Evolutionary conservation across 2,797 vertebrate genomes (phyloP), one percentile per base, ranked within the genome.

Genomic region (Arnoldichthys spilopterus): DNA sequence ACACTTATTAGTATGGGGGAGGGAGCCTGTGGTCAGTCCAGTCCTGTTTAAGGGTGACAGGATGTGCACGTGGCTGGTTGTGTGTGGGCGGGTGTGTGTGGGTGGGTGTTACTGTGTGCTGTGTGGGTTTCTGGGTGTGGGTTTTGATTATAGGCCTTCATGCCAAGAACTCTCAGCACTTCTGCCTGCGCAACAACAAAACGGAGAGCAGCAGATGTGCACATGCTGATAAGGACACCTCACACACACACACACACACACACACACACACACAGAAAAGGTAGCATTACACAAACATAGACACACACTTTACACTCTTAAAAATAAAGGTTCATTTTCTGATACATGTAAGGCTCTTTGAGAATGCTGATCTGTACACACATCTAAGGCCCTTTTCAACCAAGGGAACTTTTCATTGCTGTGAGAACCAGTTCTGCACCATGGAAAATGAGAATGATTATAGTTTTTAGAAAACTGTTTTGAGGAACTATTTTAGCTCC

Each of bases 71-170:
- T 83, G 83, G 66, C 82, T 22, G 80, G 71, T 78, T 74, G 75
- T 47, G 85, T 62, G 59, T 26, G 79, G 49, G 72, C 37, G 75
- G 20, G 37, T 45, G 79, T 85, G 87, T 84, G 88, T 86, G 88
- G 74, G 87, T 83, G 87, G 85, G 87, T 84, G 86, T 87, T 83
- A 82, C 83, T 34, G 59, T 85, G 90, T 83, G 81, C 82, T 26
- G 54, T 84, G 91, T 91, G 90, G 91, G 88, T 81, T 91, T 87
- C 82, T 88, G 90, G 89, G 90, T 91, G 91, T 91, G 88, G 88
- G 92, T 90, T 91, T 73, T 92, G 89, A 93, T 92, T 91, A 89
- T 84, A 88, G 86, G 51, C 81, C 85, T 87, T 63, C 22, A 74
- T 86, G 88, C 85, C 87, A 87, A 88, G 84, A 90, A 88, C 86